phyloP scores from a whole-genome alignment of 2,888 invertebrate genomes.

The Phrixothrix hirtus region DNA sequence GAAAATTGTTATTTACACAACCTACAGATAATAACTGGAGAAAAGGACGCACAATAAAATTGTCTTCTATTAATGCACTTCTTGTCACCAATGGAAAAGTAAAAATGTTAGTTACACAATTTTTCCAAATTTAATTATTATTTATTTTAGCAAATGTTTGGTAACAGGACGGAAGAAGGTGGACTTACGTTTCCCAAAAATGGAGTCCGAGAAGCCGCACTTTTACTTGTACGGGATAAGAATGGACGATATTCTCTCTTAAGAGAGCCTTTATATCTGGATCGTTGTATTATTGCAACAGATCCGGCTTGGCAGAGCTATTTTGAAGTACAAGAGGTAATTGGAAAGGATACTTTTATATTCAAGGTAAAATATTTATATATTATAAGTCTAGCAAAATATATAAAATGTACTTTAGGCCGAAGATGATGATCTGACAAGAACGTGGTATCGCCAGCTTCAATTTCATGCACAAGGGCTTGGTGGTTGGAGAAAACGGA shows the following conservation, averaged over 20 bases:
- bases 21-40: constrained; percentile 91
- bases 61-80: constrained; percentile 85
- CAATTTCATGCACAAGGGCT: constrained; percentile 91
- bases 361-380: constrained; percentile 73
- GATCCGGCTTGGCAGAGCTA: constrained; percentile 92
- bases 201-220: constrained; percentile 83
- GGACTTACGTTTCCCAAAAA: constrained; percentile 46
- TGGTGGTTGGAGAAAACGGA: constrained; percentile 88
- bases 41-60: constrained; percentile 84
- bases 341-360: constrained; percentile 90
- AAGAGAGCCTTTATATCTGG: constrained; percentile 88
- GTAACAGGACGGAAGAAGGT: constrained; percentile 28
- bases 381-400: neutral
- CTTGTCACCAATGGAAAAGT: constrained; percentile 93
- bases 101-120: constrained; percentile 34
- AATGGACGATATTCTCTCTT: constrained; percentile 83
- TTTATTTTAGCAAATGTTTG: constrained; percentile 8
- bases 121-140: neutral
- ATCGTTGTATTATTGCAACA: constrained; percentile 87
- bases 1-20: constrained; percentile 83
- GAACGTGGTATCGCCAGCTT: constrained; percentile 86
- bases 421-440: constrained; percentile 83
- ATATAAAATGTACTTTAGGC: constrained; percentile 65
- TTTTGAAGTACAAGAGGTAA: constrained; percentile 92
- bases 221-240: constrained; percentile 87